Evolutionary conservation across 2,113 vertebrate species (phyloP).

Genomic region (Eleginops maclovinus): DNA sequence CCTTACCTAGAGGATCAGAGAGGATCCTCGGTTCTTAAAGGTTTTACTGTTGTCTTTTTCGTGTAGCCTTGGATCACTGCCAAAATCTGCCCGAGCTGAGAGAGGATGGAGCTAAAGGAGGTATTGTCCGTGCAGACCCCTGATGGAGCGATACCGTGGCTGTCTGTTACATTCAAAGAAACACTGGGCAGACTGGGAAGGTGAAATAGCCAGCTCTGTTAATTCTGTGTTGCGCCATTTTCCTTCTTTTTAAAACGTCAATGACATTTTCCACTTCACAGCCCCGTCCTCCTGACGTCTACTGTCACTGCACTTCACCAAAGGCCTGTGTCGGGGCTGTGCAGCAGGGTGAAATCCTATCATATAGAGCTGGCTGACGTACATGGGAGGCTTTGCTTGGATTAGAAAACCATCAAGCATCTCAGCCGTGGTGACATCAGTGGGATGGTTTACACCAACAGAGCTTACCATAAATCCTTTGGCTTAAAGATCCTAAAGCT

Average conservation of each 20-base stretch:
- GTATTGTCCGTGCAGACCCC: conserved; percentile 21
- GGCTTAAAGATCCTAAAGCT: conserved; percentile 20
- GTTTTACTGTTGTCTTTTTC: conserved; percentile 35
- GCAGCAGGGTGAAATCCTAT: conserved; percentile 41
- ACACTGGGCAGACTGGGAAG: conserved; percentile 12
- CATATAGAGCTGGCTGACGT: conserved; percentile 49
- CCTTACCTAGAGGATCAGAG: conserved; percentile 37
- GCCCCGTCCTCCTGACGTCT: conserved; percentile 18
- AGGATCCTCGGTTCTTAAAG: conserved; percentile 43
- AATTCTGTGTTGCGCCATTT: conserved; percentile 28
- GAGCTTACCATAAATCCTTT: conserved; percentile 26
- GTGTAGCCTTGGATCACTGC: conserved; percentile 34
- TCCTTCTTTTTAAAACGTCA: conserved; percentile 30
- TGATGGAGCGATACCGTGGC: conserved; percentile 27
- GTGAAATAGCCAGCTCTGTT: conserved; percentile 25
- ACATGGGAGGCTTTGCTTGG: conserved; percentile 49
- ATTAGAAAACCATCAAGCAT: conserved; percentile 46
- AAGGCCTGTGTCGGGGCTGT: conserved; percentile 17
- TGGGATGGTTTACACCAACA: conserved; percentile 35
- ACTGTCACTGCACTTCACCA: conserved; percentile 36
- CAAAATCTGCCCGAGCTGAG: conserved; percentile 48
- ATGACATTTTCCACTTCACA: conserved; percentile 42
- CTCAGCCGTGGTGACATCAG: conserved; percentile 45
- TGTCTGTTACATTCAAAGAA: conserved; percentile 29
- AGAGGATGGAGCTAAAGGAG: conserved; percentile 34